A percentile compares a stretch with the other conserved stretches of the same genome.
Conservation (phyloP, 2,888 invertebrate genomes). For the Caradrina kadenii region DNA sequence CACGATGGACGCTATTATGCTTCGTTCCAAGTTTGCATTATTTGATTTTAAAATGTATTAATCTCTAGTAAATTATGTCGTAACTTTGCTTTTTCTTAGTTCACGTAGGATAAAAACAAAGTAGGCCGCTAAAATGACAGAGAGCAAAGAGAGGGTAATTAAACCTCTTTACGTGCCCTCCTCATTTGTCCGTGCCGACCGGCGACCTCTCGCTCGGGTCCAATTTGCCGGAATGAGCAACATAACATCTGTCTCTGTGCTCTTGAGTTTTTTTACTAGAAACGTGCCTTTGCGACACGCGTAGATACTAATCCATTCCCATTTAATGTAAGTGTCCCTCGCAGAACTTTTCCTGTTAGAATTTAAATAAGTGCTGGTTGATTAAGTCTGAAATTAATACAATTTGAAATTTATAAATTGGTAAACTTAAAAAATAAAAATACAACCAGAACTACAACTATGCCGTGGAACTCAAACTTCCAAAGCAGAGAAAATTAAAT, state of each 20-base stretch:
- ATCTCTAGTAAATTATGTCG: conserved; percentile 38
- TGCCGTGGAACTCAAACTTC: conserved; percentile 10
- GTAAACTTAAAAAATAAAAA: conserved; percentile 9
- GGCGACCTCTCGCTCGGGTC: conserved; percentile 64
- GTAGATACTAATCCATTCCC: conserved; percentile 25
- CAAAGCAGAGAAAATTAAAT: conserved; percentile 14
- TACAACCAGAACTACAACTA: background rate
- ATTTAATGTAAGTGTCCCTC: conserved; percentile 25
- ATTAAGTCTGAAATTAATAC: background rate
- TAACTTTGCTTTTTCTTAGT: conserved; percentile 57
- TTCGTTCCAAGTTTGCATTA: conserved; percentile 21
- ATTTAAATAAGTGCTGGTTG: conserved; percentile 1
- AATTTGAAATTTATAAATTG: background rate
- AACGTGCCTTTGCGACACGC: conserved; percentile 54
- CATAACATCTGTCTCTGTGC: conserved; percentile 60
- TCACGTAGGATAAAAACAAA: conserved; percentile 65
- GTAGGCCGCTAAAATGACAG: conserved; percentile 71
- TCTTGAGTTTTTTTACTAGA: conserved; percentile 61
- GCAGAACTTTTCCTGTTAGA: conserved; percentile 4
- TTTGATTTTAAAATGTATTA: conserved; percentile 39
- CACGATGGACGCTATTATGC: conserved; percentile 9
- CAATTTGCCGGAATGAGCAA: conserved; percentile 72
- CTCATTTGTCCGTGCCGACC: conserved; percentile 72
- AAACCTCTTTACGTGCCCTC: conserved; percentile 76
- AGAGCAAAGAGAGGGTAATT: conserved; percentile 74